A percentile compares a stretch with the other conserved stretches of the same genome.
Evolutionary conservation across 2,113 vertebrate species (phyloP).

Genomic region (Sclerurus mexicanus): DNA sequence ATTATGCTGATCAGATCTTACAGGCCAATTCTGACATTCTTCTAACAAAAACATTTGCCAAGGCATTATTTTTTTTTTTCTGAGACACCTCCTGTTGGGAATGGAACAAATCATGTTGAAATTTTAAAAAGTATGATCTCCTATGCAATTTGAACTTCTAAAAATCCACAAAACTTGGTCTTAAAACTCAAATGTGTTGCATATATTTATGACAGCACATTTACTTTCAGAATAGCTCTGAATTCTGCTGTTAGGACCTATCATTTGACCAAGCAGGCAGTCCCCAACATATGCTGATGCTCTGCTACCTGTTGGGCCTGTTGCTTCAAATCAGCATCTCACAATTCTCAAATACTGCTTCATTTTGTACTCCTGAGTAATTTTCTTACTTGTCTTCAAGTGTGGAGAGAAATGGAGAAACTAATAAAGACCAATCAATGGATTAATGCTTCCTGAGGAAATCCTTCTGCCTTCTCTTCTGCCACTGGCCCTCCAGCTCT

Average conservation of each 20-base stretch:
- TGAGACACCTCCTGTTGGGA: not conserved
- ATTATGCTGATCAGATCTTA: not conserved
- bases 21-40: not conserved
- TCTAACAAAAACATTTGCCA: not conserved
- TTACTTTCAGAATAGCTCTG: not conserved
- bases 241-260: not conserved
- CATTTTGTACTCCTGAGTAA: not conserved
- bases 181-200: not conserved
- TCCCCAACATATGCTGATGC: not conserved
- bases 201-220: not conserved
- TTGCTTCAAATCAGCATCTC: not conserved
- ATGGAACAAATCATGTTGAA: not conserved
- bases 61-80: not conserved
- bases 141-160: not conserved
- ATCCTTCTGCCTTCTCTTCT: not conserved
- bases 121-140: not conserved
- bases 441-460: not conserved
- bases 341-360: not conserved
- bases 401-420: not conserved
- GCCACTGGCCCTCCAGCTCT: not conserved
- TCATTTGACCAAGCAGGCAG: not conserved
- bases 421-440: not conserved
- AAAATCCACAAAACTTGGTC: not conserved
- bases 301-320: not conserved
- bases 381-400: not conserved